Conservation (phyloP, 2,797 vertebrate species). For the Myioborus miniatus region DNA sequence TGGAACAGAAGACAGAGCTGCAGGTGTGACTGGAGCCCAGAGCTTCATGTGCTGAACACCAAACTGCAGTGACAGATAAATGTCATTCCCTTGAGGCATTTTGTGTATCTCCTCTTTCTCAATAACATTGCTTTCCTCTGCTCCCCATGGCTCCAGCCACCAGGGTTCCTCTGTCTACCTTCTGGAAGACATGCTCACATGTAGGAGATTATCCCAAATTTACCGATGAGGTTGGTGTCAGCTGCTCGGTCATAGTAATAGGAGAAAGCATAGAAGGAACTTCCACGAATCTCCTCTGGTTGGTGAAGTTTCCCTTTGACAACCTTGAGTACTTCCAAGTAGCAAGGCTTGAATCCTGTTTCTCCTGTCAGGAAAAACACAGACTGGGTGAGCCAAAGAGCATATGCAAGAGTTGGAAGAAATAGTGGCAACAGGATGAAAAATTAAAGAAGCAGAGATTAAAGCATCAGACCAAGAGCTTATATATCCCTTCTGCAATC, state of each 20-base stretch:
- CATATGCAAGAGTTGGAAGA: neutral
- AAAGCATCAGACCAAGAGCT: neutral
- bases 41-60: neutral
- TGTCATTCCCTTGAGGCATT: neutral
- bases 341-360: conserved; percentile 92
- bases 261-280: conserved; percentile 96
- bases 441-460: neutral
- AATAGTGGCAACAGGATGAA: neutral
- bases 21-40: neutral
- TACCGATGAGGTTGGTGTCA: conserved; percentile 92
- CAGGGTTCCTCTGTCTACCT: neutral
- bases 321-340: conserved; percentile 89
- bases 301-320: conserved; percentile 92
- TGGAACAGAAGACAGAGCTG: neutral
- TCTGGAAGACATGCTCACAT: neutral
- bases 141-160: neutral
- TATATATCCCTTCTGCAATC: neutral
- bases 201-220: conserved; percentile 43
- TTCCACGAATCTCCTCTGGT: conserved; percentile 88
- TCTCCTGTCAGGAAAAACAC: conserved; percentile 79
- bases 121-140: neutral
- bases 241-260: conserved; percentile 95
- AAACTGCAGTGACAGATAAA: neutral
- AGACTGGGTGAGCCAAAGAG: neutral
- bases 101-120: neutral